Evolutionary conservation across 2,113 vertebrate species (phyloP).

Genomic region (Sceloporus undulatus): DNA sequence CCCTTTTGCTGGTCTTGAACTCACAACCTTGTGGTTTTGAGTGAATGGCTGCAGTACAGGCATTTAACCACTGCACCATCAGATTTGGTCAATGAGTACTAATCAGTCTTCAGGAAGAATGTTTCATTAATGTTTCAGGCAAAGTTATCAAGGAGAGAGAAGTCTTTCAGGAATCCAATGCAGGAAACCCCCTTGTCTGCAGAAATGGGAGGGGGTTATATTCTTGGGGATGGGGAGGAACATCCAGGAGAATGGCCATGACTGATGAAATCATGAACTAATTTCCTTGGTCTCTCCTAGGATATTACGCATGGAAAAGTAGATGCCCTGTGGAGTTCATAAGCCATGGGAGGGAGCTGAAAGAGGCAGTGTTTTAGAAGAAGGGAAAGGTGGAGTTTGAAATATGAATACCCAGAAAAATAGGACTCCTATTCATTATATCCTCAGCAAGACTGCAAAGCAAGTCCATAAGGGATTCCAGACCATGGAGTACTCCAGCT

Average conservation of each 20-base stretch:
- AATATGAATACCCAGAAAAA: conserved; percentile 27
- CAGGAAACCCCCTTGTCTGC: not conserved
- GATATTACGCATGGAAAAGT: conserved; percentile 14
- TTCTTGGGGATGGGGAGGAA: not conserved
- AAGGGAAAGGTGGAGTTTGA: not conserved
- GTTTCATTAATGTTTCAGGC: conserved; percentile 19
- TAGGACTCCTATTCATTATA: conserved; percentile 55
- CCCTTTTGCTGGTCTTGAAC: too few species aligned
- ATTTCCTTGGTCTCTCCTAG: not conserved
- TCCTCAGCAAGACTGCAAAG: conserved; percentile 16
- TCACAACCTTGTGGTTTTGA: too few species aligned
- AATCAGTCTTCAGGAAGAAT: not conserved
- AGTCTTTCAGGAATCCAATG: not conserved
- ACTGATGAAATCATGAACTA: not conserved
- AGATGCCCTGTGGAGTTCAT: fast-evolving
- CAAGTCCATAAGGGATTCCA: conserved; percentile 14
- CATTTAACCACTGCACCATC: too few species aligned
- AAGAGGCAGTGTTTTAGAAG: conserved; percentile 24
- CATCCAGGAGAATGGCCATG: not conserved
- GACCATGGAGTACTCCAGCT: conserved; percentile 3
- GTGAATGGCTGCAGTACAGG: too few species aligned
- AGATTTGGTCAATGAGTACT: not conserved
- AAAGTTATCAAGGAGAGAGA: not conserved
- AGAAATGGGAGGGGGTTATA: not conserved
- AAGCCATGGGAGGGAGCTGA: not conserved